Percentiles rank a stretch among this genome's conserved stretches.
Evolutionary conservation across 1,140 invertebrate genomes (phyloP).

Genomic region (Wiebesia pumilae): DNA sequence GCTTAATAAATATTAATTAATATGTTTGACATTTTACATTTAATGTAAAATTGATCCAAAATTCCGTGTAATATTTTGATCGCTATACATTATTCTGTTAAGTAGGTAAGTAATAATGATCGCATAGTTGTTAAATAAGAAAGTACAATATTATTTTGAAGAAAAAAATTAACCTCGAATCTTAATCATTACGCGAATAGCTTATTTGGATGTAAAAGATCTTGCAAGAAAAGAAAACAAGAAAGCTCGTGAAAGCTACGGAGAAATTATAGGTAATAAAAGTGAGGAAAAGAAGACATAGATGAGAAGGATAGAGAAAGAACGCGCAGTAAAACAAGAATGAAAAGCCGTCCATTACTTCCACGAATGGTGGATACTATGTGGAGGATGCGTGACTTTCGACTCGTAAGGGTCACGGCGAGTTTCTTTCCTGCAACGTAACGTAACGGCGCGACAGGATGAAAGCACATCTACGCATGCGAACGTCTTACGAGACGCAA

Average conservation of each 20-base stretch:
- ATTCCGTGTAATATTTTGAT: no score
- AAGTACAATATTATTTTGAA: not conserved
- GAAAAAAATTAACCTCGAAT: not conserved
- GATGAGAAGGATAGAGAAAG: not conserved
- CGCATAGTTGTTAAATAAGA: not conserved
- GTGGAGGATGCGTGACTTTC: not conserved
- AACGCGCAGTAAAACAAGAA: constrained; percentile 14
- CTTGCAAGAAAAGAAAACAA: not conserved
- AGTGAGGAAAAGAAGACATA: not conserved
- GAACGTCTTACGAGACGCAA: not conserved
- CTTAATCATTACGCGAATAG: not conserved
- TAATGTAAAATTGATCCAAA: no score
- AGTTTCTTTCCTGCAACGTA: not conserved
- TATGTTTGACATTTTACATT: no score
- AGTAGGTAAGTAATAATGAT: not conserved
- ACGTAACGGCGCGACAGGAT: not conserved
- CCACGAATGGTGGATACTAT: not conserved
- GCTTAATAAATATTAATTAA: no score
- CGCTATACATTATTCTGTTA: no score
- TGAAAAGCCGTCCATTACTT: constrained; percentile 9
- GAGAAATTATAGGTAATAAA: constrained; percentile 36
- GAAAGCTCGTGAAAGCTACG: not conserved
- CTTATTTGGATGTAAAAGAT: constrained; percentile 1
- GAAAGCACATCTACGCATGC: not conserved
- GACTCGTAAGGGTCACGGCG: not conserved